Evolutionary conservation across 2,797 vertebrate genomes (phyloP).

Genomic region (Hyperoplus lanceolatus): DNA sequence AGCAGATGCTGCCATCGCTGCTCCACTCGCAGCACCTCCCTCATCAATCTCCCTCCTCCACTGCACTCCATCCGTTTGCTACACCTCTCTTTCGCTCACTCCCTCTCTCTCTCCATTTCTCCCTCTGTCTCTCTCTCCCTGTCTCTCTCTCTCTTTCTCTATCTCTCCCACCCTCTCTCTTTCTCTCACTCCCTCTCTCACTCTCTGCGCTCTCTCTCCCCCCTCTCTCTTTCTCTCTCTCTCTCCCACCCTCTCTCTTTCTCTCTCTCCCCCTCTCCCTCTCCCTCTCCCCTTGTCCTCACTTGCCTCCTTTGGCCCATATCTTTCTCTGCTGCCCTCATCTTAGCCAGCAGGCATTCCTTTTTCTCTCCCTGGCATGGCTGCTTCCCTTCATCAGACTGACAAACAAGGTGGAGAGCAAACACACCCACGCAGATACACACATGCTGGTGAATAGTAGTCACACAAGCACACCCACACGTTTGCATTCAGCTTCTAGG

Average conservation of each 20-base stretch:
- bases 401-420: conserved; percentile 64
- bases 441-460: conserved; percentile 1
- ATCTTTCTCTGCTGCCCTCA: conserved; percentile 21
- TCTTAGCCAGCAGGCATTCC: conserved; percentile 55
- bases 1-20: conserved; percentile 69
- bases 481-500: not conserved
- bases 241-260: conserved; percentile 23
- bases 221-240: conserved; percentile 10
- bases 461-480: conserved; percentile 23
- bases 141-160: conserved; percentile 34
- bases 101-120: conserved; percentile 21
- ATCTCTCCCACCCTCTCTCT: conserved; percentile 41
- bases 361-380: conserved; percentile 40
- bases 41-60: conserved; percentile 64
- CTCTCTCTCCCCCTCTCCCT: conserved; percentile 16
- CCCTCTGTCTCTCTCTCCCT: conserved; percentile 13
- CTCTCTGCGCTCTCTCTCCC: conserved; percentile 1
- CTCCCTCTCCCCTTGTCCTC: not conserved
- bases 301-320: not conserved
- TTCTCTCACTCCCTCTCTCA: conserved; percentile 13
- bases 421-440: conserved; percentile 10
- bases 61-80: conserved; percentile 49
- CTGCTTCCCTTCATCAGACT: conserved; percentile 55
- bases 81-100: conserved; percentile 49
- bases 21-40: conserved; percentile 49